These are phyloP conservation scores for Myiothlypis coronata DNA, from an alignment of 2,797 vertebrate genomes.

Conservation along the genomic window DNA sequence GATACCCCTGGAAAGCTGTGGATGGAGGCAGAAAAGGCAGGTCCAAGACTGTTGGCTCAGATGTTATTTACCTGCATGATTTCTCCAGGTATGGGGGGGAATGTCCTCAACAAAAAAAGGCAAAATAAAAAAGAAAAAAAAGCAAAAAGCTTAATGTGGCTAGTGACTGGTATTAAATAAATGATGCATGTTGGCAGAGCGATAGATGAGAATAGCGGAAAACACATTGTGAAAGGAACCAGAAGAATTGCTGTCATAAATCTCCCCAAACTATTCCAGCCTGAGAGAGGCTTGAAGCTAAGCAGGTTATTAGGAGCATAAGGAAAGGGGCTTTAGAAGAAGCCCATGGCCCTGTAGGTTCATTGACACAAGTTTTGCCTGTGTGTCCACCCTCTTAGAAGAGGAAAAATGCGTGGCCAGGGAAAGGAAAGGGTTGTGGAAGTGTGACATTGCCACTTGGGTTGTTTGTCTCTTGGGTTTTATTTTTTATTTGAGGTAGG, in stretches of 20 bases:
- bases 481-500: conserved; percentile 36
- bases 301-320: background rate
- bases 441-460: background rate
- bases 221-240: conserved; percentile 41
- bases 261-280: conserved; percentile 47
- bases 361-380: background rate
- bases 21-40: conserved; percentile 15
- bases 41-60: conserved; percentile 39
- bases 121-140: background rate
- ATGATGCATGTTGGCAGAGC: conserved; percentile 54
- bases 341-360: background rate
- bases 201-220: background rate
- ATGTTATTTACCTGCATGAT: conserved; percentile 36
- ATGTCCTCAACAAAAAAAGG: background rate
- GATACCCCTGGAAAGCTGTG: conserved; percentile 38
- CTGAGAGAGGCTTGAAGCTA: background rate
- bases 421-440: background rate
- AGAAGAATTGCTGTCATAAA: conserved; percentile 52
- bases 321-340: background rate
- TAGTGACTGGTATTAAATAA: conserved; percentile 51
- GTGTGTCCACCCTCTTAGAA: background rate
- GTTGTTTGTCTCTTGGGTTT: conserved; percentile 13
- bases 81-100: background rate
- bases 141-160: background rate
- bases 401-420: background rate